Percentiles rank a stretch among this genome's conserved stretches.
These are phyloP conservation scores for Apaloderma vittatum DNA, from an alignment of 2,113 vertebrate species.

Conservation along the genomic window DNA sequence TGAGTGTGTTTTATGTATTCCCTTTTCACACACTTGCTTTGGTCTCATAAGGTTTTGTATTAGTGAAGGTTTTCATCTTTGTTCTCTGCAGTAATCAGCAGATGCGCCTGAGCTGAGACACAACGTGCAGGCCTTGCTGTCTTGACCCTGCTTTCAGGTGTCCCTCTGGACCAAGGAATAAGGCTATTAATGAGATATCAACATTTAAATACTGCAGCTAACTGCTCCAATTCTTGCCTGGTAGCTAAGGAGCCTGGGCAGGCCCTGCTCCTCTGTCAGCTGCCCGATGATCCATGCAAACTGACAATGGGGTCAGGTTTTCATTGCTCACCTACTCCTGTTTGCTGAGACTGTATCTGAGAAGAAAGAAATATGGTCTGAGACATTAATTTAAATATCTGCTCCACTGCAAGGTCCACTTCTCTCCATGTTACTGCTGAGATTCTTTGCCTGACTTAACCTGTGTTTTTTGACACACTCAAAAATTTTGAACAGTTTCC, in stretches of 20 bases:
- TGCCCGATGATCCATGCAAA: not conserved
- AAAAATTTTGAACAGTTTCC: not conserved
- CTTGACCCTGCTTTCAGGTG: not conserved
- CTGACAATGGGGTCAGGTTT: accelerated
- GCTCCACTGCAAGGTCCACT: not conserved
- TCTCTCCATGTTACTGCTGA: not conserved
- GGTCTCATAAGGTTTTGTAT: not conserved
- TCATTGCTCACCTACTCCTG: accelerated
- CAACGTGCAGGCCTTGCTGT: not conserved
- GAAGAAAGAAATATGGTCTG: not conserved
- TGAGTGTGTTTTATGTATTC: not conserved
- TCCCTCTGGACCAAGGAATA: not conserved
- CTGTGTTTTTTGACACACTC: not conserved
- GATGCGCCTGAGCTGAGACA: accelerated
- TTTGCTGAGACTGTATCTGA: not conserved
- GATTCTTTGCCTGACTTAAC: not conserved
- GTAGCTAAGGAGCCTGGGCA: not conserved
- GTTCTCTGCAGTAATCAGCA: not conserved
- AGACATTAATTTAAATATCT: not conserved
- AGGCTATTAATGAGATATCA: not conserved
- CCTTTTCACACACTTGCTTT: not conserved
- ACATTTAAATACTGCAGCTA: not conserved
- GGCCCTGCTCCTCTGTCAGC: not conserved
- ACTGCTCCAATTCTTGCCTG: not conserved
- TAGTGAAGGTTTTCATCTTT: not conserved